phyloP scores from a whole-genome alignment of 2,797 vertebrate species.

The Pangasius macronema region DNA sequence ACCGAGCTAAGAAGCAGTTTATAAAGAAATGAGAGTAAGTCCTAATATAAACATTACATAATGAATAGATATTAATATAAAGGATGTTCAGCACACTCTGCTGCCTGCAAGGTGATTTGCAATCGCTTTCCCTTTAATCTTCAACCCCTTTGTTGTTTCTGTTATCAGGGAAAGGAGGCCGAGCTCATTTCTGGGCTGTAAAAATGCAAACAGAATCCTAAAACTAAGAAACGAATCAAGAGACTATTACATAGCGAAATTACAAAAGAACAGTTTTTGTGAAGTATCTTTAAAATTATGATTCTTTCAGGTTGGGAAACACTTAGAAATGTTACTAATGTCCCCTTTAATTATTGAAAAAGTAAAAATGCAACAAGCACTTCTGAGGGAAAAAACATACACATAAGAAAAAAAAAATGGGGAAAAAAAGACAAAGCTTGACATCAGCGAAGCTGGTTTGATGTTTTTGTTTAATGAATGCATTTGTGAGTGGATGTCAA shows the following conservation, averaged over 20 bases:
- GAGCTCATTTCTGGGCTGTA: not conserved
- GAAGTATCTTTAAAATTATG: not conserved
- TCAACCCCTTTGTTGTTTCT: not conserved
- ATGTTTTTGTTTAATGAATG: conserved; percentile 51
- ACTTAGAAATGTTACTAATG: not conserved
- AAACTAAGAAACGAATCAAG: not conserved
- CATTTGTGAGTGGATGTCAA: conserved; percentile 25
- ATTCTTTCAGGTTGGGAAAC: not conserved
- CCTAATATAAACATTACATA: not conserved
- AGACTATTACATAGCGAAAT: not conserved
- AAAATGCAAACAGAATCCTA: not conserved
- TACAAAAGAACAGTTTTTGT: not conserved
- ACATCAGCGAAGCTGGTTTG: conserved; percentile 29
- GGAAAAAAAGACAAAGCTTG: conserved; percentile 18
- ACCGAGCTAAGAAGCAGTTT: not conserved
- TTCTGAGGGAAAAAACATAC: not conserved
- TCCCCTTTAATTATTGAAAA: not conserved
- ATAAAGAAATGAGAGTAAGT: not conserved
- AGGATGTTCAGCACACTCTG: not conserved
- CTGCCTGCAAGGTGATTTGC: not conserved
- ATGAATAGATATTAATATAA: not conserved
- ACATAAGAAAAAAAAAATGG: not conserved
- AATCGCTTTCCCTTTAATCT: not conserved
- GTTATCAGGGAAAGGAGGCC: not conserved
- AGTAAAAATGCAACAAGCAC: not conserved